phyloP scores from a whole-genome alignment of 1,140 invertebrate species.

The Camponotus floridanus region DNA sequence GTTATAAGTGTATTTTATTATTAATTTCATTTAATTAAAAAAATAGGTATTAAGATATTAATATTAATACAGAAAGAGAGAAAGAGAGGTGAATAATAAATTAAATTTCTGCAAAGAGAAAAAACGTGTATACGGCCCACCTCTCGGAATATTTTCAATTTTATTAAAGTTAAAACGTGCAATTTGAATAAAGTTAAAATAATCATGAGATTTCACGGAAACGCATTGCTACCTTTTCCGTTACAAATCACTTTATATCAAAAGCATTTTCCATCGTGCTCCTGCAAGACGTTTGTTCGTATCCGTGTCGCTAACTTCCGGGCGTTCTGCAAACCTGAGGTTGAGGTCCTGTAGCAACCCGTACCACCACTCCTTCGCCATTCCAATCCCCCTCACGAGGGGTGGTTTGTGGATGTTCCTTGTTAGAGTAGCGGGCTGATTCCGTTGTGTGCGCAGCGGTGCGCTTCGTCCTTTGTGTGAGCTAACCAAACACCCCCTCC shows the following conservation, averaged over 20 bases:
- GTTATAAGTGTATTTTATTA: neutral
- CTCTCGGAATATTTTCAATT: neutral
- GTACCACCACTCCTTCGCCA: constrained; percentile 22
- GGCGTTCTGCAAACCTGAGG: constrained; percentile 44
- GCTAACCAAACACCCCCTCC: constrained; percentile 69
- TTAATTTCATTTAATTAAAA: constrained; percentile 14
- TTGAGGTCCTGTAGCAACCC: constrained; percentile 54
- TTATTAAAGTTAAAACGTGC: neutral
- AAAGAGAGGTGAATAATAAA: neutral
- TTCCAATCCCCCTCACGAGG: constrained; percentile 20
- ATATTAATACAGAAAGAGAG: neutral
- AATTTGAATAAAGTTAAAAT: neutral
- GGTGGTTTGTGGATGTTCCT: constrained; percentile 61
- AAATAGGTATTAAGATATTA: neutral
- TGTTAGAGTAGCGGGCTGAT: constrained; percentile 68
- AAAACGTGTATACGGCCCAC: neutral
- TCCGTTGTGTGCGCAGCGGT: constrained; percentile 66
- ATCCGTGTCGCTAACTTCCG: constrained; percentile 63
- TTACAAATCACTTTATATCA: constrained; percentile 34
- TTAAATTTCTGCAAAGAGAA: neutral
- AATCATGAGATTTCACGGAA: constrained; percentile 19
- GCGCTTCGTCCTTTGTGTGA: constrained; percentile 71
- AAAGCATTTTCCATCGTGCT: constrained; percentile 51
- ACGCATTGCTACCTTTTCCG: neutral
- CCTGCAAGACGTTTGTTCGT: constrained; percentile 53